Evolutionary conservation across 2,888 invertebrate genomes (phyloP), one percentile per base, ranked within the genome.

Genomic region (Drosophila demipolita): DNA sequence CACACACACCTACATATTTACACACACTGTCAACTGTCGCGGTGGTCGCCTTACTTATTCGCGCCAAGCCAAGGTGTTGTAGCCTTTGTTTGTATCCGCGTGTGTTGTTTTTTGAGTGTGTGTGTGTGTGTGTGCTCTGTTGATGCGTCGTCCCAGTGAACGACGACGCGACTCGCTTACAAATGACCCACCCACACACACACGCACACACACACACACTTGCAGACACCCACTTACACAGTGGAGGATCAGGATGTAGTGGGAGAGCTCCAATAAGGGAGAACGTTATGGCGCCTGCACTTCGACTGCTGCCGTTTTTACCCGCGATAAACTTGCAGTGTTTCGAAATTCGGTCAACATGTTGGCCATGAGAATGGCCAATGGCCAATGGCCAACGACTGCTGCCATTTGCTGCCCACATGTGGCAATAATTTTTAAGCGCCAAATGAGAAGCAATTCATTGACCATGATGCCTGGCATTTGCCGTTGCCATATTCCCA

Each of bases 391-490:
- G 73, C 54, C 60, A 59, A 49, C 55, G 54, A 59, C 69, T 36
- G 64, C 61, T 65, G 60, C 61, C 81, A 62, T 83, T 81, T 75
- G 76, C 83, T 77, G 76, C 85, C 82, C 90, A 89, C 86, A 86
- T 90, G 91, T 85, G 87, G 90, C 88, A 78, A 87, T 90, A 84
- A 90, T 82, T 87, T 89, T 87, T 77, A 88, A 87, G 80, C 87
- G 89, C 78, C 90, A 87, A 87, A 87, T 87, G 91, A 89, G 86
- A 87, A 88, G 88, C 83, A 77, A 89, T 90, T 83, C 83, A 90
- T 90, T 87, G 90, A 82, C 90, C 90, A 80, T 89, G 87, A 89
- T 87, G 86, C 78, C 83, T 73, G 88, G 68, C 80, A 77, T 82
- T 87, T 79, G 90, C 65, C 63, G 72, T 76, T 75, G 55, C 73